A percentile compares a stretch with the other conserved stretches of the same genome.
These are phyloP conservation scores for Malurus alboscapulatus DNA, from an alignment of 2,113 vertebrate species.

Conservation along the genomic window DNA sequence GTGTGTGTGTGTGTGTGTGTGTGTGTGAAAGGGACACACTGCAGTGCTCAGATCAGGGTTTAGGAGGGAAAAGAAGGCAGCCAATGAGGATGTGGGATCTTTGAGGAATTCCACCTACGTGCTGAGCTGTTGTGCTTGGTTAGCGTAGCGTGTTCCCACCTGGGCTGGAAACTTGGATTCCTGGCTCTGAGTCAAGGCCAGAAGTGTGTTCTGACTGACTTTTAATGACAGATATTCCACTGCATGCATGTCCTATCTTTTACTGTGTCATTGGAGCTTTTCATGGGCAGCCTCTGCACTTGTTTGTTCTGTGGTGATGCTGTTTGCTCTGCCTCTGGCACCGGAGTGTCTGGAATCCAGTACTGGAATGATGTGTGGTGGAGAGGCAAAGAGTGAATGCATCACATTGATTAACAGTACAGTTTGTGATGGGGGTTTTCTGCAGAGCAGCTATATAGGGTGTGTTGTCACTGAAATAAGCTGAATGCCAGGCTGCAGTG, in stretches of 20 bases:
- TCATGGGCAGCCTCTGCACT: not conserved
- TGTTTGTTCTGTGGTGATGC: slow-evolving; percentile 46
- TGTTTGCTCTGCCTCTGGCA: slow-evolving; percentile 63
- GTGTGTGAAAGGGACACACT: not conserved
- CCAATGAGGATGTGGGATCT: not conserved
- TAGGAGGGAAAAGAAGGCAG: not conserved
- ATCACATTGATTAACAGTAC: slow-evolving; percentile 54
- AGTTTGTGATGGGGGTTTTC: slow-evolving; percentile 18
- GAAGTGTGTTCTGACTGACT: not conserved
- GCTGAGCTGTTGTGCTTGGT: not conserved
- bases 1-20: too few species aligned
- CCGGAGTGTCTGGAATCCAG: not conserved
- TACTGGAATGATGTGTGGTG: slow-evolving; percentile 27
- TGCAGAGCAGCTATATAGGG: not conserved
- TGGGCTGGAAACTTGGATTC: not conserved
- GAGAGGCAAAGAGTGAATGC: slow-evolving; percentile 23
- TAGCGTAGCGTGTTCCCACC: not conserved
- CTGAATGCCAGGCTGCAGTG: not conserved
- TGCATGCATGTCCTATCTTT: not conserved
- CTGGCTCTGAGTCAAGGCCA: not conserved
- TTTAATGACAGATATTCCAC: not conserved
- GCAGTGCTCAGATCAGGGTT: not conserved
- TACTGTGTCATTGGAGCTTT: slow-evolving; percentile 43
- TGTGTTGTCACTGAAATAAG: not conserved
- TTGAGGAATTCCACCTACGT: not conserved